Evolutionary conservation across 2,797 vertebrate genomes (phyloP), one percentile per base, ranked within the genome.

Genomic region (Rhynchotus rufescens): DNA sequence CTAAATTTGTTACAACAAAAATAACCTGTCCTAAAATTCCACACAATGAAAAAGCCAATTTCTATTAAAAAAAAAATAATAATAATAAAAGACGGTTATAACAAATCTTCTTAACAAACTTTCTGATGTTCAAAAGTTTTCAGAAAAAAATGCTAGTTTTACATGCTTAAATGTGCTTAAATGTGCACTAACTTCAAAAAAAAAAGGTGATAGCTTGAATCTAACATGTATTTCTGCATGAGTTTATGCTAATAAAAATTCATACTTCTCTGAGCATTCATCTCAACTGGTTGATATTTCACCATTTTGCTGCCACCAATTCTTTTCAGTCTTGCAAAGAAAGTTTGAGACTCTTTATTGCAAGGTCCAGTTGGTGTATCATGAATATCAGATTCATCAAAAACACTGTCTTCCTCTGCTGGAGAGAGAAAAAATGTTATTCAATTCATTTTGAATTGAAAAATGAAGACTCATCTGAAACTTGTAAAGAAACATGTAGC

Each of bases 251-350:
- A 23, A 97, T 90, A 93, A 97, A 97, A 96, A 91, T 94, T 96
- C 98, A 98, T 99, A 99, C 99, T 99, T 98, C 98, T 99, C 97
- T 99, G 99, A 94, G 99, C 98, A 96, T 98, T 99, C 97, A 99
- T 98, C 96, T 99, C 99, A 91, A 99, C 99, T 56, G 99, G 99
- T 97, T 99, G 99, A 97, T 99, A 99, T 98, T 99, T 99, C 96
- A 99, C 99, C 95, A 99, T 99, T 98, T 99, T 99, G 98, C 98
- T 99, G 96, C 99, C 99, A 75, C 99, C 99, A 79, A 99, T 99
- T 97, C 99, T 98, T 97, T 99, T 99, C 96, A 99, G 98, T 68
- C 99, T 98, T 92, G 99, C 99, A 97, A 99, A 99, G 98, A 99
- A 99, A 89, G 99, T 99, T 98, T 99, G 99, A 82, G 99, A 99